Percentiles rank a stretch among this genome's conserved stretches.
Evolutionary conservation across 1,140 invertebrate species (phyloP).

Genomic region (Pteromalus puparum): DNA sequence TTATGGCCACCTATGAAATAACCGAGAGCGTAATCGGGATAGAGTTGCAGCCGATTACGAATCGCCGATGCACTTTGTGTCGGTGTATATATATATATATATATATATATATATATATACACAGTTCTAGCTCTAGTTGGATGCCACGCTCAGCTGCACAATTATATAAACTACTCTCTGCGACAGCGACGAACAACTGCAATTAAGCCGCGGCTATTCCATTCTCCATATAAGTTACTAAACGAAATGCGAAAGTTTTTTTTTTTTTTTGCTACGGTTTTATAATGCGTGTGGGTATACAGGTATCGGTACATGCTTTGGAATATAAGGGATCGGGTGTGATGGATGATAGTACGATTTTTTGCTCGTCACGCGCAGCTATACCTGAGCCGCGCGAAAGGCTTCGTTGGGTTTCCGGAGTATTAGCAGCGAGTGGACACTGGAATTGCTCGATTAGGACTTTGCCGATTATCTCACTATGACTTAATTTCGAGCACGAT

Average conservation of each 20-base stretch:
- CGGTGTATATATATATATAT: too few relatives aligned
- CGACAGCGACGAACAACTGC: too few relatives aligned
- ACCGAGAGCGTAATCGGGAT: background rate
- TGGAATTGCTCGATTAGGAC: background rate
- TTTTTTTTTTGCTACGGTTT: too few relatives aligned
- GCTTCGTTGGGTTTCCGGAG: too few relatives aligned
- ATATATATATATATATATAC: too few relatives aligned
- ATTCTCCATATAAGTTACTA: too few relatives aligned
- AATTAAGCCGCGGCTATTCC: too few relatives aligned
- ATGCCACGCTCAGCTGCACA: background rate
- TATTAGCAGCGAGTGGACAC: background rate
- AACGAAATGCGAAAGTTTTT: background rate
- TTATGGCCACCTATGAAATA: background rate
- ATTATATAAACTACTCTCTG: background rate
- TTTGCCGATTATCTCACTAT: background rate
- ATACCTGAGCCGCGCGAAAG: too few relatives aligned
- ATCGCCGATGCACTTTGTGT: background rate
- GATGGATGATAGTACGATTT: too few relatives aligned
- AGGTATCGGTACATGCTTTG: too few relatives aligned
- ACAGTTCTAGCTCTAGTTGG: background rate
- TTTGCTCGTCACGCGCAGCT: background rate
- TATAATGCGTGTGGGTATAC: too few relatives aligned
- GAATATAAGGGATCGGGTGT: background rate
- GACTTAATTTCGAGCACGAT: background rate
- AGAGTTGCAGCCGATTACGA: background rate